Evolutionary conservation across 2,888 invertebrate genomes (phyloP).

Genomic region (Calliopum simillimum): DNA sequence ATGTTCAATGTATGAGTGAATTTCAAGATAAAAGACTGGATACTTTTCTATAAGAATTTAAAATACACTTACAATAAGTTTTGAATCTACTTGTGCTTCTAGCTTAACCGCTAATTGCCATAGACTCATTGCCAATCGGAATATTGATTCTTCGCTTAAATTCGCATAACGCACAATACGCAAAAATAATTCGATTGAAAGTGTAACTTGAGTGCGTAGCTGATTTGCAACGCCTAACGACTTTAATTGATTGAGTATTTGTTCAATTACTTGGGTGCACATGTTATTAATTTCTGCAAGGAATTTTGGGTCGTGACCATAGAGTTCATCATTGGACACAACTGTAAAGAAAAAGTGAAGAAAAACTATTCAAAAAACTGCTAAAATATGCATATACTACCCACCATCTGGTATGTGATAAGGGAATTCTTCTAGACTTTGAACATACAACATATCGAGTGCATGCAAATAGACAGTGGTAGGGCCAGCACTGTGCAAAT

Average conservation of each 20-base stretch:
- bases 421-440: conserved; percentile 84
- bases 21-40: not conserved
- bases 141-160: conserved; percentile 72
- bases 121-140: conserved; percentile 80
- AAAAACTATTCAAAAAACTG: conserved; percentile 53
- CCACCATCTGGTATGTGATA: conserved; percentile 84
- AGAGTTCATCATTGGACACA: conserved; percentile 92
- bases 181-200: conserved; percentile 81
- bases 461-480: conserved; percentile 79
- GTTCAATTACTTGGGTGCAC: conserved; percentile 80
- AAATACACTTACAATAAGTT: conserved; percentile 59
- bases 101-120: conserved; percentile 84
- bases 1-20: not conserved
- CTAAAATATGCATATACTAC: conserved; percentile 18
- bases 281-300: conserved; percentile 82
- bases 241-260: conserved; percentile 78
- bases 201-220: conserved; percentile 75
- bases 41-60: not conserved
- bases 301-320: conserved; percentile 90
- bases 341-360: conserved; percentile 69
- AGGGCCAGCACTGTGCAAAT: conserved; percentile 75
- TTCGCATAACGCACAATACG: conserved; percentile 76
- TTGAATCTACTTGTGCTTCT: conserved; percentile 69
- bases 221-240: conserved; percentile 76
- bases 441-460: conserved; percentile 81